These are phyloP conservation scores for Charaxes varanes DNA, from an alignment of 1,140 invertebrate genomes.

Conservation along the genomic window DNA sequence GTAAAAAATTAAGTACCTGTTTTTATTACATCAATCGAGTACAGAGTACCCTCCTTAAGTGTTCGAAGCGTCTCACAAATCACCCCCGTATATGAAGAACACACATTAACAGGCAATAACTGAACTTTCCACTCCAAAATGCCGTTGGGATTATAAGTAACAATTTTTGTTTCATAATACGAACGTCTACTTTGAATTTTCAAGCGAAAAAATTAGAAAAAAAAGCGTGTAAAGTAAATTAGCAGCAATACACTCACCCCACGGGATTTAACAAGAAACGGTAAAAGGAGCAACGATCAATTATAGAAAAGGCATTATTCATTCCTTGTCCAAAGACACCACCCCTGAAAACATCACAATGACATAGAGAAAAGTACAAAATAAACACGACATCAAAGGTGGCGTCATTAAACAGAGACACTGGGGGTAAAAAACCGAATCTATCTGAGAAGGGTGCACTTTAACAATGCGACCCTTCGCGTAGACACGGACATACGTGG, in stretches of 20 bases:
- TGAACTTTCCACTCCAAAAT: no score
- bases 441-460: slow-evolving; percentile 11
- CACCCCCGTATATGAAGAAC: no score
- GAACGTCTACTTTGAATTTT: no score
- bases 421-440: slow-evolving; percentile 14
- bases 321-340: slow-evolving; percentile 49
- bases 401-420: slow-evolving; percentile 18
- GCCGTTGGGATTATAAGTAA: no score
- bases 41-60: no score
- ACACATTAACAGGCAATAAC: no score
- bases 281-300: slow-evolving; percentile 32
- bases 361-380: slow-evolving; percentile 19
- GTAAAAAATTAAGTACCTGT: no score
- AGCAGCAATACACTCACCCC: slow-evolving; percentile 18
- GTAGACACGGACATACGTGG: slow-evolving; percentile 7
- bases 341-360: slow-evolving; percentile 36
- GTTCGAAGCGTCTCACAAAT: no score
- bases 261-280: slow-evolving; percentile 33
- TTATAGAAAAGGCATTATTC: slow-evolving; percentile 41
- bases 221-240: slow-evolving; percentile 46
- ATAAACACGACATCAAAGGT: slow-evolving; percentile 33
- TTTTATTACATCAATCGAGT: no score
- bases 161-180: no score
- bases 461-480: slow-evolving; percentile 12
- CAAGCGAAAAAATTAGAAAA: slow-evolving; percentile 6